Base-by-base conservation (phyloP, 2,888 invertebrate species). In the Pedicia rivosa region DNA sequence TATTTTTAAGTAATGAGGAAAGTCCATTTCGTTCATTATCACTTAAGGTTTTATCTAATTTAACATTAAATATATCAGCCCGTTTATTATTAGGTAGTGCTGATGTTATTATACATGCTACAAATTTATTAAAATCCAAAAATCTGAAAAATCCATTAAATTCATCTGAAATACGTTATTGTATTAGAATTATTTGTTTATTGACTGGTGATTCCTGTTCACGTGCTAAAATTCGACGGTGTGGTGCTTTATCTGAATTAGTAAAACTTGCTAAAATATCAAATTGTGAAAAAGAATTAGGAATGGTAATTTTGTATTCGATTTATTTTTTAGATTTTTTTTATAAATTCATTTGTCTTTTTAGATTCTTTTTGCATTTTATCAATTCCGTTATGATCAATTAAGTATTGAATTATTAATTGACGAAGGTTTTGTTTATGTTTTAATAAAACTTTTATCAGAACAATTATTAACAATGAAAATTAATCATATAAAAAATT, bases 351-450 rank as follows among this genome's bases (percentile, higher is more conserved):
- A 22, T 38, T 17, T 16, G 20, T 9, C 10, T 31, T 39, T 37
- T 30, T 9, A 52, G 54, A 47, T 59, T 20, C 50, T 57, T 22
- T 50, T 50, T 48, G 50, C 67, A 50, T 47, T 59, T 52, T 67
- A 67, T 29, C 63, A 64, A 49, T 65, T 68, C 36, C 58, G 56
- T 42, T 51, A 56, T 31, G 56, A 66, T 40, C 56, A 67, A 27
- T 51, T 59, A 37, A 68, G 70, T 28, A 48, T 53, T 41, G 61
- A 66, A 32, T 61, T 63, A 39, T 62, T 72, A 63, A 55, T 67
- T 38, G 59, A 65, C 48, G 68, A 68, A 44, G 69, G 68, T 37
- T 60, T 64, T 38, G 65, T 68, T 3, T 57, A 65, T 2, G 62
- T 67, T 44, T 49, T 72, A 37, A 56, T 70, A 13, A 60, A 61